Conservation (phyloP, 2,888 invertebrate species). For the Tipula lateralis region DNA sequence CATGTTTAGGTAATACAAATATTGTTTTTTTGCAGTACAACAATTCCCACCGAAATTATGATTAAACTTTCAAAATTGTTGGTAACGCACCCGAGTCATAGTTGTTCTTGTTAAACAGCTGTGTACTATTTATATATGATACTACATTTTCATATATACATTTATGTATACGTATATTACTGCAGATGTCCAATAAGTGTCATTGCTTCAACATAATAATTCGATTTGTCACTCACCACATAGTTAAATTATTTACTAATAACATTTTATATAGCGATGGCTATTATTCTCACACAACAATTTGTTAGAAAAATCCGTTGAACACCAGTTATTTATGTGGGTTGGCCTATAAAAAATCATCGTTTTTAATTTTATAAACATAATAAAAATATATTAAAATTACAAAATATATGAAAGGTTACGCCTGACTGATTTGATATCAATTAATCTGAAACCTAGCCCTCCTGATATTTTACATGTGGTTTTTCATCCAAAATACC, state of each 20-base stretch:
- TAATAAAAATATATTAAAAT: background rate
- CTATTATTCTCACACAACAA: background rate
- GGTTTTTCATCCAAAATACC: background rate
- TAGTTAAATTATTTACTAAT: background rate
- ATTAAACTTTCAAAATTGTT: too few species aligned
- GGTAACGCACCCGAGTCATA: too few species aligned
- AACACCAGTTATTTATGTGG: constrained; percentile 3
- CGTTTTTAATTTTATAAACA: too few species aligned
- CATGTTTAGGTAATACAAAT: too few species aligned
- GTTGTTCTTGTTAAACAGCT: too few species aligned
- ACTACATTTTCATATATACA: too few species aligned
- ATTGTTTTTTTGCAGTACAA: too few species aligned
- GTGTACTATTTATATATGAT: too few species aligned
- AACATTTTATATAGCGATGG: background rate
- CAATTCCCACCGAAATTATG: too few species aligned
- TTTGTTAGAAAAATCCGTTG: background rate
- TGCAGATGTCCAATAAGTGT: background rate
- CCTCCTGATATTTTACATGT: background rate
- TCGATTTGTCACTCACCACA: background rate
- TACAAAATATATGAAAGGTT: background rate
- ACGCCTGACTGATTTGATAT: background rate
- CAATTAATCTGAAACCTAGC: background rate
- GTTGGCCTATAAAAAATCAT: background rate
- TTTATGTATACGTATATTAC: background rate
- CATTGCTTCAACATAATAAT: background rate